Evolutionary conservation across 2,888 invertebrate species (phyloP).

Genomic region (Agriopis marginaria): DNA sequence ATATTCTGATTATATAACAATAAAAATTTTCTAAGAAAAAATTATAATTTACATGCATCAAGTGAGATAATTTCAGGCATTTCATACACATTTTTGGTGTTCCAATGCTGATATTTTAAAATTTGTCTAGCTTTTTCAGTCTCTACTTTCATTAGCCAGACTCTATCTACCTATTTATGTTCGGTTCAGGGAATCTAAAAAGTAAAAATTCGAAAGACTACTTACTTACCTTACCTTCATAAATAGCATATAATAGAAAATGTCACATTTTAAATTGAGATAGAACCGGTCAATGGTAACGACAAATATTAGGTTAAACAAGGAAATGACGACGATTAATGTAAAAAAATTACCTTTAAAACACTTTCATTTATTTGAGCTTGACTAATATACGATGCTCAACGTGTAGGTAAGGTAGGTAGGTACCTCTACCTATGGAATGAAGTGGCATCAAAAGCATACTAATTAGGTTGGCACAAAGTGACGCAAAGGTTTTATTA

Average conservation of each 20-base stretch:
- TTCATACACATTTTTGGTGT: no score
- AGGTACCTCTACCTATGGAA: not conserved
- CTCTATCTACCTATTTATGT: no score
- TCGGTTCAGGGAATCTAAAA: not conserved
- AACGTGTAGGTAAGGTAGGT: not conserved
- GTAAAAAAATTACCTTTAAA: slow-evolving; percentile 1
- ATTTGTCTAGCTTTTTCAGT: no score
- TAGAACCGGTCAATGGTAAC: not conserved
- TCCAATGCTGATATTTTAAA: no score
- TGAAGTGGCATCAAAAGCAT: slow-evolving; percentile 20
- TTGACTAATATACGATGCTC: not conserved
- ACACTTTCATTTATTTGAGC: slow-evolving; percentile 17
- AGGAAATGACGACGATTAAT: not conserved
- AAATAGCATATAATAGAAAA: no score
- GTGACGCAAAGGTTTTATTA: slow-evolving; percentile 22
- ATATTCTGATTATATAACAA: no score
- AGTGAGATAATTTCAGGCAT: no score
- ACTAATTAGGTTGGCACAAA: slow-evolving; percentile 28
- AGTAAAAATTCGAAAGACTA: not conserved
- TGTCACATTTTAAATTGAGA: not conserved
- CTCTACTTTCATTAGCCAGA: no score
- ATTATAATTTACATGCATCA: no score
- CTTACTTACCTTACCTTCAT: no score
- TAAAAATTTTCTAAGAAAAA: no score
- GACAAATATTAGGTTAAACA: no score